Conservation (phyloP, 2,888 invertebrate species). For the Drosophila rubida region DNA sequence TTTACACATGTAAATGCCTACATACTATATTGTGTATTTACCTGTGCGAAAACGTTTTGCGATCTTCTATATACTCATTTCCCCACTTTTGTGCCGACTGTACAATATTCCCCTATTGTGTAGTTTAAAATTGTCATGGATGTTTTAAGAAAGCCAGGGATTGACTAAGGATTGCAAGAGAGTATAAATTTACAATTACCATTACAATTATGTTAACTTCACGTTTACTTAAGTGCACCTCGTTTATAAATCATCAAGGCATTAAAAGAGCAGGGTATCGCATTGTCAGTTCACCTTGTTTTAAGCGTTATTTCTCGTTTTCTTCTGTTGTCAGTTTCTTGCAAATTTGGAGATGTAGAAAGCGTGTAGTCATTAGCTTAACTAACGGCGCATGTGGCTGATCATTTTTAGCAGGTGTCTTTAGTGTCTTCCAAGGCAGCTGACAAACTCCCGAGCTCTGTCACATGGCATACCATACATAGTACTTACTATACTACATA, state of each 20-base stretch:
- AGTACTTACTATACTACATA: constrained; percentile 14
- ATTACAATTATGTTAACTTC: too few species aligned
- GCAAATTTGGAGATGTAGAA: constrained; percentile 52
- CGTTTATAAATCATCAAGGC: too few species aligned
- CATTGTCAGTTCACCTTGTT: not conserved
- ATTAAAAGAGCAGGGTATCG: too few species aligned
- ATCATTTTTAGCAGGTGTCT: constrained; percentile 39
- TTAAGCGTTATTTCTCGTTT: not conserved
- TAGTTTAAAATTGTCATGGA: too few species aligned
- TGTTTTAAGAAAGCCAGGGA: too few species aligned
- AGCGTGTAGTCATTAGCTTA: constrained; percentile 67
- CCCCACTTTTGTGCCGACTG: constrained; percentile 49
- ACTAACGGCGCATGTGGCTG: constrained; percentile 60
- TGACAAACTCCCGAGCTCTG: constrained; percentile 48
- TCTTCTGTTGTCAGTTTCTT: constrained; percentile 5
- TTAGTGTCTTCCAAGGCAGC: constrained; percentile 42
- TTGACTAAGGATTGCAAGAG: too few species aligned
- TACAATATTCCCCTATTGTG: constrained; percentile 48
- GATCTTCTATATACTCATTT: constrained; percentile 4
- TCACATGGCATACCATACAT: constrained; percentile 59
- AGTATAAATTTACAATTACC: too few species aligned
- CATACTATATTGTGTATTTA: not conserved
- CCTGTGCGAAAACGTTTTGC: constrained; percentile 3
- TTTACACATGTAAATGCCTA: constrained; percentile 24
- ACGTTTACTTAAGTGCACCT: too few species aligned